Percentiles rank a stretch among this genome's conserved stretches.
phyloP scores from a whole-genome alignment of 2,888 invertebrate species.

The Dasypogon diadema region DNA sequence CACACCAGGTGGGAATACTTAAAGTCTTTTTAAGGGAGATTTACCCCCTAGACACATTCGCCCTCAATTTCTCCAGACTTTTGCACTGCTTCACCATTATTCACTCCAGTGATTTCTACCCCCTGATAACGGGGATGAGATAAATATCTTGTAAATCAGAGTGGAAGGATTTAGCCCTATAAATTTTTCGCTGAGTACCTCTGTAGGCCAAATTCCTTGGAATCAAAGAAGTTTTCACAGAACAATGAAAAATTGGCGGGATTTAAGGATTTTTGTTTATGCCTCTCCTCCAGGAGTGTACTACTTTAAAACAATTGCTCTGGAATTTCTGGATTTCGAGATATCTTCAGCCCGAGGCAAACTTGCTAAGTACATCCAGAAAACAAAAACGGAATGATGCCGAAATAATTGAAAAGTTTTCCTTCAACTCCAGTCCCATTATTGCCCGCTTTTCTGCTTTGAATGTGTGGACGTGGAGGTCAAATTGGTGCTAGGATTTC shows the following conservation, averaged over 20 bases:
- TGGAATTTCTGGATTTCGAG: slow-evolving; percentile 15
- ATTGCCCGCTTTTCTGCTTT: not conserved
- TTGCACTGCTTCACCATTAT: slow-evolving; percentile 9
- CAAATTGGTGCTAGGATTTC: too few species aligned
- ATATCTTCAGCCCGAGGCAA: slow-evolving; percentile 23
- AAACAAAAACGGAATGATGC: slow-evolving; percentile 29
- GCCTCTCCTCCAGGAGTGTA: not conserved
- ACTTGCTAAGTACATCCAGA: slow-evolving; percentile 26
- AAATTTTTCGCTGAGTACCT: slow-evolving; percentile 41
- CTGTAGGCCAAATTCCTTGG: slow-evolving; percentile 28
- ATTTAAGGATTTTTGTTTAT: slow-evolving; percentile 25
- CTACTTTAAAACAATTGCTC: slow-evolving; percentile 27
- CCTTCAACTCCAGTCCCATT: not conserved
- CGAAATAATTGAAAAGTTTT: slow-evolving; percentile 40
- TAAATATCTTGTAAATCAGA: slow-evolving; percentile 37
- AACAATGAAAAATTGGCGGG: slow-evolving; percentile 41
- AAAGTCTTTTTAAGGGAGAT: slow-evolving; percentile 23
- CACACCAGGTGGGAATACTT: slow-evolving; percentile 30
- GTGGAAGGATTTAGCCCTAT: slow-evolving; percentile 19
- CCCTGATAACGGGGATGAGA: not conserved
- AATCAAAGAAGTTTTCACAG: slow-evolving; percentile 27
- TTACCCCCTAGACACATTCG: slow-evolving; percentile 18
- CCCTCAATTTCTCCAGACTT: slow-evolving; percentile 27
- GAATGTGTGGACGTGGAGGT: too few species aligned
- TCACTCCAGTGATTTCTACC: slow-evolving; percentile 23